Evolutionary conservation across 2,113 vertebrate genomes (phyloP).

Genomic region (Callorhinus ursinus): DNA sequence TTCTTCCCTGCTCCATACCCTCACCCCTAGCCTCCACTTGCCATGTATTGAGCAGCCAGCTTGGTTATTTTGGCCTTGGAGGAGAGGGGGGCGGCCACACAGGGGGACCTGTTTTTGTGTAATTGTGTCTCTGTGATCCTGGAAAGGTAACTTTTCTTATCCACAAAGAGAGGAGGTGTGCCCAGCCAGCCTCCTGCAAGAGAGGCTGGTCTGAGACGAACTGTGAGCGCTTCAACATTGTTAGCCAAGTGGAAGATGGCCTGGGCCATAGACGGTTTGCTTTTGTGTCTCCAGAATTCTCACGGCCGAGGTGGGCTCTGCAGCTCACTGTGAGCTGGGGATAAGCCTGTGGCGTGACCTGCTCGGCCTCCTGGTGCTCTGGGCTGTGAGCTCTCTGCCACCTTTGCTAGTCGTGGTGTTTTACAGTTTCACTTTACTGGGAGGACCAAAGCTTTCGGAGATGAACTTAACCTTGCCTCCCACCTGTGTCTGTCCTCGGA

Average conservation of each 20-base stretch:
- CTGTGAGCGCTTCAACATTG: neutral
- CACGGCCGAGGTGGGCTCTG: too few relatives aligned
- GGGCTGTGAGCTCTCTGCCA: accelerated
- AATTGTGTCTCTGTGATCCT: neutral
- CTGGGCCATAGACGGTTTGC: too few relatives aligned
- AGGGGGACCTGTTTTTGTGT: neutral
- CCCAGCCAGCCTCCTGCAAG: neutral
- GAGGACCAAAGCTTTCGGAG: neutral
- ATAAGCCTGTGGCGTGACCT: neutral
- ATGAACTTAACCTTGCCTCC: neutral
- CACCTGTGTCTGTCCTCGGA: too few relatives aligned
- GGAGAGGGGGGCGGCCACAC: too few relatives aligned
- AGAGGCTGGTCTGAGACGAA: neutral
- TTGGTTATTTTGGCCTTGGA: neutral
- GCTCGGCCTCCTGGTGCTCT: neutral
- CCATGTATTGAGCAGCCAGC: too few relatives aligned
- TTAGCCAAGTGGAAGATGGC: neutral
- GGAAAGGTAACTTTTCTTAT: neutral
- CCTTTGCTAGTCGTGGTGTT: neutral
- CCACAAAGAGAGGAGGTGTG: neutral
- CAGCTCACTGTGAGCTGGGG: neutral
- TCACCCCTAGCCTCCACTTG: neutral
- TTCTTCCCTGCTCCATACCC: neutral
- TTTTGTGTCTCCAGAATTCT: neutral
- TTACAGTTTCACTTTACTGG: neutral